Base-by-base conservation (phyloP, 2,113 vertebrate genomes). In the Procavia capensis region DNA sequence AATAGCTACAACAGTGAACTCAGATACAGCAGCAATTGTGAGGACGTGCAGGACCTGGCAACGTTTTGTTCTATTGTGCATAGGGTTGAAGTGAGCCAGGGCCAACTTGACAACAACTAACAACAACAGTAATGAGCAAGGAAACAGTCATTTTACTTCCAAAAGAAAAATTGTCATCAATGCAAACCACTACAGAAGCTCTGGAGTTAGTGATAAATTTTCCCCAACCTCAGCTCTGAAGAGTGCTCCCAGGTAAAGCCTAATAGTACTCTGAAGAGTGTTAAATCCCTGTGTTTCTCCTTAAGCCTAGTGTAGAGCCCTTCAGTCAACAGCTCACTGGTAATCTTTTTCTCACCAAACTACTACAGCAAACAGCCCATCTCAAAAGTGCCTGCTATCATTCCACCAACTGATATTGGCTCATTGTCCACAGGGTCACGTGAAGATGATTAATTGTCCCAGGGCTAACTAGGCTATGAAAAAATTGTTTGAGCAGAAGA, bases 221-320 rank as follows among this genome's bases (percentile, higher is more conserved):
- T 88, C 64, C 66, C 54, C 22, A 94, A n/a, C n/a, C 34, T 72
- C 29, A n/a, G 39, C 75, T 91, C 85, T 90, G 61, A 94, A 86
- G 94, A 1, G 4, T 2, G 43, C 89, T 85, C 16, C 14, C 64
- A 29, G 14, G 27, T 36, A 59, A 76, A 82, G 31, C 0, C 41
- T 64, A 5, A 9, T 31, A 87, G 29, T 20, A 39, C 13, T 45
- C 81, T 72, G n/a, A 19, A 78, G 41, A 85, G 7, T 85, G 17
- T 27, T 36, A 88, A 13, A 92, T 27, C 8, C 1, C 59, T 29
- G 72, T 83, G 68, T 19, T 74, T 41, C 64, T 93, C 45, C 47
- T 19, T 47, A 79, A 90, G 72, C 85, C 36, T 70, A 72, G 54
- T 9, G 68, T 6, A 45, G 66, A 68, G 2, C 20, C 68, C 70